Base-by-base conservation (phyloP, 1,140 invertebrate genomes). In the Drosophila arawakana region DNA sequence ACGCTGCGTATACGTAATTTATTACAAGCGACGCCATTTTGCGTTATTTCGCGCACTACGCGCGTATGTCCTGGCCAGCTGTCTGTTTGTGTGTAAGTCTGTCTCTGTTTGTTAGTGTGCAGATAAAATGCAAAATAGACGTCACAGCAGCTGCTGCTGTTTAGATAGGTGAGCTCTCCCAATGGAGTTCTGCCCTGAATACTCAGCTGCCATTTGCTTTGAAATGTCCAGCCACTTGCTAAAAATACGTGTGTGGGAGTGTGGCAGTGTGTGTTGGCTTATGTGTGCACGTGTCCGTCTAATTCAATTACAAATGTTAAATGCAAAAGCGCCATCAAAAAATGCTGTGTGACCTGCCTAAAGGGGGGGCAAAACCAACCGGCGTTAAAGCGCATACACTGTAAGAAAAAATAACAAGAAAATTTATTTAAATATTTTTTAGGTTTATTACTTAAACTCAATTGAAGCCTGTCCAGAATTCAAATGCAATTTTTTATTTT, bases 1-100 rank as follows among this genome's bases (percentile, higher is more conserved):
- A 50, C 61, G 81, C 70, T 84, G 81, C 81, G 81, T 84, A 84
- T 85, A 80, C 81, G 81, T 84, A 85, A 84, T 84, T 84, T 84
- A 84, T 84, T 84, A 84, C 81, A 84, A 80, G 67, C 77, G 78
- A 74, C 74, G 81, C 81, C 81, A 84, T 85, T 84, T 84, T 80
- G 81, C 66, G 73, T 66, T 61, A 72, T 72, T 73, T 72, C 68
- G 73, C 68, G 73, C 54, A 70, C 52, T 46, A 50, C 52, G 52
- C 66, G 66, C 59, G 52, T 75, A 44, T 58, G 66, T 54, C 37
- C 71, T 60, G 44, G 37, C 21, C 65, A 76, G 47, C 46, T 75
- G 37, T 50, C 11, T 50, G 11, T 60, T 10, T 68, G 35, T 60
- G 43, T 47, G 44, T 57, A 50, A 13, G 58, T 55, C 50, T 11